These are phyloP conservation scores for Standfussiana lucernea DNA, from an alignment of 2,888 invertebrate species.

Conservation along the genomic window DNA sequence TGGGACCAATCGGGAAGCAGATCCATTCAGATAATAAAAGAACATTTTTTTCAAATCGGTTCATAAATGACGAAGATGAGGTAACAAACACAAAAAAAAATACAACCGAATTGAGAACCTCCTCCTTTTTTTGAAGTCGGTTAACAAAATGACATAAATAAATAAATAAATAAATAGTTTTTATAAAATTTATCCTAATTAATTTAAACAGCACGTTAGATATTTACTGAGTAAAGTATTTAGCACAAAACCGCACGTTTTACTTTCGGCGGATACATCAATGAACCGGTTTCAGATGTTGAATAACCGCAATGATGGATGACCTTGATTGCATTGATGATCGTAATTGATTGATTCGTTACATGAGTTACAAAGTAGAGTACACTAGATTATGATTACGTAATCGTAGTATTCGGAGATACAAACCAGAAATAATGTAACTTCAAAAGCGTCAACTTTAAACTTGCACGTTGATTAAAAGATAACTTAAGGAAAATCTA, in stretches of 20 bases:
- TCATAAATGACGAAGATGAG: too few species aligned
- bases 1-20: too few species aligned
- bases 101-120: too few species aligned
- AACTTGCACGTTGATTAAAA: not conserved
- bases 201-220: not conserved
- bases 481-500: not conserved
- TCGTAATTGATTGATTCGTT: conserved; percentile 24
- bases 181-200: too few species aligned
- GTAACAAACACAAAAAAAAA: too few species aligned
- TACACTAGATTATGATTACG: not conserved
- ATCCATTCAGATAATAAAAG: too few species aligned
- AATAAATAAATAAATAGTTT: too few species aligned
- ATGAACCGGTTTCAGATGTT: conserved; percentile 16
- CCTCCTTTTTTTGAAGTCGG: too few species aligned
- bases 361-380: not conserved
- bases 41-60: too few species aligned
- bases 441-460: not conserved
- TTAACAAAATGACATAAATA: too few species aligned
- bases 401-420: not conserved
- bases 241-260: not conserved
- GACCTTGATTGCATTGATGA: conserved; percentile 30
- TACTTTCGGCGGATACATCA: not conserved
- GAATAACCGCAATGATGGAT: conserved; percentile 24
- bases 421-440: conserved; percentile 8
- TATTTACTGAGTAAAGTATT: not conserved